Evolutionary conservation across 2,113 vertebrate genomes (phyloP), one percentile per base, ranked within the genome.

Genomic region (Macrotus californicus): DNA sequence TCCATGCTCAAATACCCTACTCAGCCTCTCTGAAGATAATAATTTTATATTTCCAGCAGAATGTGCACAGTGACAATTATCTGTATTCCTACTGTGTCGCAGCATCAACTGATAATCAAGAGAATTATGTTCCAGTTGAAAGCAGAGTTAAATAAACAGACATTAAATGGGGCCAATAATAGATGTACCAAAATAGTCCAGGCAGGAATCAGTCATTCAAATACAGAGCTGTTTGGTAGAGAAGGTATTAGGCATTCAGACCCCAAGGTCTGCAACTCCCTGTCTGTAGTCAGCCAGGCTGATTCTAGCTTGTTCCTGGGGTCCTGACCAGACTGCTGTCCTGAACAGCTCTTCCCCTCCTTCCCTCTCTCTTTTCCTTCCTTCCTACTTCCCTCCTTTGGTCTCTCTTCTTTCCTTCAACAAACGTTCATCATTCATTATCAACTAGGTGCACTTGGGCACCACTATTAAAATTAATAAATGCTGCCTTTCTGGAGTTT

Each of bases 81-180:
- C 97, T 96, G 95, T 96, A 96, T 96, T 89, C 97, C 97, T 95
- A 96, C 97, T 96, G 97, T 93, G 97, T 96, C 94, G 2, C 69
- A 48, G 96, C 95, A 94, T 95, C 96, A 97, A 97, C 97, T 67
- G 66, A 96, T 97, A 97, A 97, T 97, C 97, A 97, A 96, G 96
- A 96, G 97, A 97, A 97, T 97, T 97, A 97, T 97, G 96, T 95
- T 94, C 97, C 86, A 95, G 97, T 96, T 95, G 97, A 97, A 97
- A 98, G 97, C 94, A 96, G 96, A 97, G 96, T 97, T 98, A 98
- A 97, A 97, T 97, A 97, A 97, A 97, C 97, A 97, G 96, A 96
- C 96, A 76, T 96, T 96, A 96, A 97, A 96, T 96, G 87, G 80
- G 91, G 96, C 96, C 97, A 96, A 95, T 97, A 96, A 97, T 97